Base-by-base conservation (phyloP, 2,797 vertebrate species). In the Micrastur ruficollis region DNA sequence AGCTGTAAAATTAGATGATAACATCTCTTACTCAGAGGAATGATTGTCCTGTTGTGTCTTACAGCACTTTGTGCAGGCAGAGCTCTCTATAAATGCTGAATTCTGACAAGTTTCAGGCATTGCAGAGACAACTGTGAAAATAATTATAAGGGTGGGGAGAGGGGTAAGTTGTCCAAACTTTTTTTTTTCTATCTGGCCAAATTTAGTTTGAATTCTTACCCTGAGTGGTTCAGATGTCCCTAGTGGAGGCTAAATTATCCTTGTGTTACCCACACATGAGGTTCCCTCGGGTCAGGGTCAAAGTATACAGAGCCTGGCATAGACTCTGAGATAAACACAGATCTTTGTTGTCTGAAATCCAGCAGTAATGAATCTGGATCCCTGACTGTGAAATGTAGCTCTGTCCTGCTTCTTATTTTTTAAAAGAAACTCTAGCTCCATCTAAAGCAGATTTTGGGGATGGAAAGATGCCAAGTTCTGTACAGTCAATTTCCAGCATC, bases 211-310 rank as follows among this genome's bases (percentile, higher is more conserved):
- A 96, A 34, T 93, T 50, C 74, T 73, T 63, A 88, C 67, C 63
- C 94, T 10, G 50, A 62, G 42, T 61, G 76, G 62, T 74, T 95
- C n/a, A 56, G 59, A 72, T 76, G 55, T 63, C 86, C 93, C 76
- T 67, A 27, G 78, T 7, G 81, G 75, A 79, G 74, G 47, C 86
- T 72, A 85, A 89, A 58, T 73, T 88, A 58, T 76, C 92, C 86
- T 78, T 20, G 42, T 71, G 67, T 93, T 95, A 95, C 90, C 94
- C 87, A 59, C 42, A 58, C 59, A 76, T 61, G 90, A 97, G 95
- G 95, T 95, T 93, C 65, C 50, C 67, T 97, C 79, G 66, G 96
- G 95, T 96, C 95, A 83, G 44, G 92, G 84, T 74, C 79, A 49
- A 38, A 82, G 74, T 9, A 16, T 18, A 38, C 74, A 78, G 63